Percentiles rank a stretch among this genome's conserved stretches.
Conservation (phyloP, 2,888 invertebrate species). For the Endomychus coccineus region DNA sequence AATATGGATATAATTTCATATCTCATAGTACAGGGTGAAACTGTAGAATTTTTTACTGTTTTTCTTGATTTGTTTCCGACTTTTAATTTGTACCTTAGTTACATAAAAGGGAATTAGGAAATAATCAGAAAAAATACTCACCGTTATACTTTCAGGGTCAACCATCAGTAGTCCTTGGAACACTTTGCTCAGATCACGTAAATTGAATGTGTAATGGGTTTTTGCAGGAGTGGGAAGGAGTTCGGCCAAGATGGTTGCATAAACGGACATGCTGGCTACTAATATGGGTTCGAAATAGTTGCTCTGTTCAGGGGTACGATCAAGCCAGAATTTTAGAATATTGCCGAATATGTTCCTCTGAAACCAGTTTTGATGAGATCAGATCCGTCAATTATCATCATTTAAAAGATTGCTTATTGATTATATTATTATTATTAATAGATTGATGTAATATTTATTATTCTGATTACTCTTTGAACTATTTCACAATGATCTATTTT, state of each 20-base stretch:
- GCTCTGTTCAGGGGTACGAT: slow-evolving; percentile 32
- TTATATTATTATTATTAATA: too few species aligned
- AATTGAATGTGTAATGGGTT: slow-evolving; percentile 85
- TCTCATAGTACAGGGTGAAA: too few species aligned
- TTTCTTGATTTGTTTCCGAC: too few species aligned
- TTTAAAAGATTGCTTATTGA: too few species aligned
- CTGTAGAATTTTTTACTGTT: too few species aligned
- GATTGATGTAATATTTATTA: too few species aligned
- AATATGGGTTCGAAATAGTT: slow-evolving; percentile 49
- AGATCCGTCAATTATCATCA: too few species aligned
- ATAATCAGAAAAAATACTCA: slow-evolving; percentile 40
- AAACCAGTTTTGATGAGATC: slow-evolving; percentile 18
- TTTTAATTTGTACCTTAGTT: too few species aligned
- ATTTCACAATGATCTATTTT: too few species aligned
- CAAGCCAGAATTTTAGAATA: slow-evolving; percentile 63
- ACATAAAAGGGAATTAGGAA: too few species aligned
- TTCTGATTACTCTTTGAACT: too few species aligned
- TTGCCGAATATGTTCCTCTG: slow-evolving; percentile 59
- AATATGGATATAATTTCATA: too few species aligned
- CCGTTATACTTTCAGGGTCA: slow-evolving; percentile 55
- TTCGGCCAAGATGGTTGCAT: slow-evolving; percentile 56
- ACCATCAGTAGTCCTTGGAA: slow-evolving; percentile 74
- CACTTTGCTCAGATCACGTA: slow-evolving; percentile 78
- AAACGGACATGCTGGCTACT: slow-evolving; percentile 60
- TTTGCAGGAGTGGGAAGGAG: slow-evolving; percentile 82